These are phyloP conservation scores for Syncerus caffer DNA, from an alignment of 2,797 vertebrate genomes.

Conservation along the genomic window DNA sequence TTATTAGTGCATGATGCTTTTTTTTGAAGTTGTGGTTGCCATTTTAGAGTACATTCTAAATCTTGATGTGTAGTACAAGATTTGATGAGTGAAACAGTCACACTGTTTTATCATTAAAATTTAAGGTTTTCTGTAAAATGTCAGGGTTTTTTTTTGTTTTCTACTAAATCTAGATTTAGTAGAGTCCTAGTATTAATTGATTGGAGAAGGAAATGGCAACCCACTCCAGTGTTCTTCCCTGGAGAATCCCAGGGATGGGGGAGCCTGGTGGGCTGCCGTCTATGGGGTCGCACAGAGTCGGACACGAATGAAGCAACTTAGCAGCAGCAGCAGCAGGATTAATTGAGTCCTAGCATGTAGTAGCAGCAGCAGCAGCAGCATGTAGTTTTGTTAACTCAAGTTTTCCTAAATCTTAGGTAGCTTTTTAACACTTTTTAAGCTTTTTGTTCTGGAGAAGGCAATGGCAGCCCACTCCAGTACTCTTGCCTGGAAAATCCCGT, in stretches of 20 bases:
- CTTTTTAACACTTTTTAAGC: neutral
- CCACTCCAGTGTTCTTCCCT: too few relatives aligned
- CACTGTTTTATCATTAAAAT: slow-evolving; percentile 1
- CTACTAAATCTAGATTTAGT: neutral
- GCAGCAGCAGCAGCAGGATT: too few relatives aligned
- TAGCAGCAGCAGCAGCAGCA: too few relatives aligned
- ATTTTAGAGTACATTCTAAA: neutral
- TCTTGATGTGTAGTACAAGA: neutral
- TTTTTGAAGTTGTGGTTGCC: neutral
- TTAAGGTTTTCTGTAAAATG: neutral
- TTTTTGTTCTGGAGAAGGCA: neutral
- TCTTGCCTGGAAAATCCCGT: too few relatives aligned
- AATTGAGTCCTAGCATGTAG: neutral
- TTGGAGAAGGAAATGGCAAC: too few relatives aligned
- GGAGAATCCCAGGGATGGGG: too few relatives aligned
- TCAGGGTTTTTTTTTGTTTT: neutral
- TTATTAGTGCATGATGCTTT: neutral
- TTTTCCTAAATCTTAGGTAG: neutral
- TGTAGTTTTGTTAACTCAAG: neutral
- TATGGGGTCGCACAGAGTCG: too few relatives aligned
- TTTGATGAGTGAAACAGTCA: neutral
- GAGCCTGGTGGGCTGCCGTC: too few relatives aligned
- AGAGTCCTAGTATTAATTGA: neutral
- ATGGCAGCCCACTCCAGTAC: too few relatives aligned
- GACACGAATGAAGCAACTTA: too few relatives aligned